Conservation (phyloP, 2,797 vertebrate species). For the Clarias laeviceps region DNA sequence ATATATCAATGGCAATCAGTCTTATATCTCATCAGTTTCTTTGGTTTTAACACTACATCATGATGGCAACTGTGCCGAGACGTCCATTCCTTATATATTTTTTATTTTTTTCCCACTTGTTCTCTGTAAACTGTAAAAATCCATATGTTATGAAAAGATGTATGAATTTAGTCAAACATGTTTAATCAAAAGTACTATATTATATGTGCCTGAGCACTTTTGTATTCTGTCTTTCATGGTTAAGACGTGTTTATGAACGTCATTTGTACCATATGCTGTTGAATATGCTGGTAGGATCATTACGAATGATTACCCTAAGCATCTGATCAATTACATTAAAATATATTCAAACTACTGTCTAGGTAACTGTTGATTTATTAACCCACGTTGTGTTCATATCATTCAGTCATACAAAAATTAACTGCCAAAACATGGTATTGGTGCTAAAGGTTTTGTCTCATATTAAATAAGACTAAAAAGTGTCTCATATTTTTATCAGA, state of each 20-base stretch:
- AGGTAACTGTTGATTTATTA: constrained; percentile 27
- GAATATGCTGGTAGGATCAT: constrained; percentile 25
- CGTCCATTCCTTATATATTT: not conserved
- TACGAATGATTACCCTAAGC: not conserved
- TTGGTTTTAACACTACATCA: not conserved
- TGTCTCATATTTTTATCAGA: too few species aligned
- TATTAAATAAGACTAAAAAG: too few species aligned
- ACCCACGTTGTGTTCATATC: not conserved
- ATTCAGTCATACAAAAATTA: not conserved
- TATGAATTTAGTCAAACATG: constrained; percentile 16
- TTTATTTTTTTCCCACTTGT: not conserved
- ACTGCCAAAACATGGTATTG: not conserved
- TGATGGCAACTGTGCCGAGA: not conserved
- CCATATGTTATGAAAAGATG: not conserved
- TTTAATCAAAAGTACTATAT: constrained; percentile 6
- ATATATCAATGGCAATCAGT: constrained; percentile 39
- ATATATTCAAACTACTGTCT: not conserved
- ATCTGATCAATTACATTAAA: constrained; percentile 11
- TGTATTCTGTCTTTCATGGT: constrained; percentile 5
- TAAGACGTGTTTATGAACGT: constrained; percentile 6
- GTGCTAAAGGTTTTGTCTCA: too few species aligned
- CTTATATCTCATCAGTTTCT: constrained; percentile 11
- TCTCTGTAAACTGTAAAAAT: constrained; percentile 6
- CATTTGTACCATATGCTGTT: constrained; percentile 19
- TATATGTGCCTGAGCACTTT: not conserved